A percentile compares a stretch with the other conserved stretches of the same genome.
Conservation (phyloP, 2,888 invertebrate species). For the Unio delphinus region DNA sequence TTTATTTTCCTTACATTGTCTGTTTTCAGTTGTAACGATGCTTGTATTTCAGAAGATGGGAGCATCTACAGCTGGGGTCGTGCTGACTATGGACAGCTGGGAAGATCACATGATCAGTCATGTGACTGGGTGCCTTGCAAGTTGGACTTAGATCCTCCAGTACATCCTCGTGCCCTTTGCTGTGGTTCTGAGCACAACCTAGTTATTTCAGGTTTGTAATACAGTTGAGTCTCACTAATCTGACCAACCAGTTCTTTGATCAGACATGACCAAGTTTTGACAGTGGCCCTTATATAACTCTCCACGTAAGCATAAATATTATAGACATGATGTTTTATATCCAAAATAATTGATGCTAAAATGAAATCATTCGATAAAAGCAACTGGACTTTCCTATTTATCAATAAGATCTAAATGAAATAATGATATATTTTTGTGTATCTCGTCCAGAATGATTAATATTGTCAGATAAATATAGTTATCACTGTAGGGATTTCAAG, state of each 20-base stretch:
- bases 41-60: constrained; percentile 35
- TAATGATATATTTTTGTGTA: too few species aligned
- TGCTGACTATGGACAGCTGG: constrained; percentile 63
- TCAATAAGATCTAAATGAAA: too few species aligned
- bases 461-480: too few species aligned
- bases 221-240: not conserved
- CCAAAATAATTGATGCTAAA: too few species aligned
- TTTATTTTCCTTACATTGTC: not conserved
- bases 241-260: not conserved
- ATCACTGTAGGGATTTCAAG: too few species aligned
- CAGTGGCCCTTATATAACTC: too few species aligned
- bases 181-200: constrained; percentile 66
- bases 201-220: constrained; percentile 47
- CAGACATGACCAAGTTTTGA: too few species aligned
- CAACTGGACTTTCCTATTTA: too few species aligned
- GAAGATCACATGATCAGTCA: constrained; percentile 38
- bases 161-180: constrained; percentile 18
- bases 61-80: constrained; percentile 62
- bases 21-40: not conserved
- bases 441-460: too few species aligned
- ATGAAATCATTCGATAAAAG: too few species aligned
- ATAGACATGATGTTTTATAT: too few species aligned
- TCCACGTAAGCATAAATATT: too few species aligned
- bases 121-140: constrained; percentile 35
- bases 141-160: constrained; percentile 12